Base-by-base conservation (phyloP, 2,888 invertebrate genomes). In the Caenorhabditis auriculariae region DNA sequence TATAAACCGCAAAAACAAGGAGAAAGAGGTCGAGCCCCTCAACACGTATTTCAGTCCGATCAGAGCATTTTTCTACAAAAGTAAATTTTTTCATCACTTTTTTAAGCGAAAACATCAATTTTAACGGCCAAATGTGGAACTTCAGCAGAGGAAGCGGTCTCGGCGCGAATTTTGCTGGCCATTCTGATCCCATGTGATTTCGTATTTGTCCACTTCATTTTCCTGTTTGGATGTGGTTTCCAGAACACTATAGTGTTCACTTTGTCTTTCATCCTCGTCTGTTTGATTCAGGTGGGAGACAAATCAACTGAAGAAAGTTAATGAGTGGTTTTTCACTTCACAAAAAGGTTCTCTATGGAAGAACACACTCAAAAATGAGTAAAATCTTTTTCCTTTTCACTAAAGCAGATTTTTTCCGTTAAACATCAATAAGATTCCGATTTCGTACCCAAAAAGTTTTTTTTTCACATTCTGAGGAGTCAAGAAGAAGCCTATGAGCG, bases 31-130 rank as follows among this genome's bases (percentile, higher is more conserved):
- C 27, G 56, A 47, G 21, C 37, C 44, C 3, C 41, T 62, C 23
- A 44, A 37, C 7, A 42, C 47, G 9, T 69, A 72, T 38, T 32
- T 56, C 9, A 58, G 54, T 32, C 72, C 72, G 4, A 15, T 63
- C 1, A 35, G 57, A 23, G 60, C 69, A 7, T 72, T 68, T 44
- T 47, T 59, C 32, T 51, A 48, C 15, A 66, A 61, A 42, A 59
- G 71, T 72, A 35, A 53, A 52, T 39, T 1, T 41, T 15, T 37
- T 38, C 2, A n/a, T 15, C 1, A 23, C 12, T 3, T 21, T 54
- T 74, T 41, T 54, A 77, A 75, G 70, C 48, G 70, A 68, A 43
- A 75, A 76, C 42, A n/a, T n/a, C n/a, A n/a, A n/a, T n/a, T n/a
- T n/a, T n/a, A n/a, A n/a, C n/a, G n/a, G n/a, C n/a, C n/a, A n/a